Percentiles rank a stretch among this genome's conserved stretches.
phyloP scores from a whole-genome alignment of 2,113 vertebrate species.

The Boleophthalmus pectinirostris region DNA sequence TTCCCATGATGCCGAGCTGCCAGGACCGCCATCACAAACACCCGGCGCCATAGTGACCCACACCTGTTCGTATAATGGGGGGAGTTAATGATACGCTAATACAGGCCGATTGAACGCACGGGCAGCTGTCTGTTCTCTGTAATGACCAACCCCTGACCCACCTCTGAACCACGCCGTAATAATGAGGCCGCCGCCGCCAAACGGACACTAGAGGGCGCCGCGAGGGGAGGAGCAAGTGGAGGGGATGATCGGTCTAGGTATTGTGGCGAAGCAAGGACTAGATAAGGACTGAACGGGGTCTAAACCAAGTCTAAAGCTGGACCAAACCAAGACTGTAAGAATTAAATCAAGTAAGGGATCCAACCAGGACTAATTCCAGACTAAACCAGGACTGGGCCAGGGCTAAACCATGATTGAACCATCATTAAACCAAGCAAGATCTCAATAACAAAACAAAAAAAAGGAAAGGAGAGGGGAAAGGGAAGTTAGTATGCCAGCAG shows the following conservation, averaged over 20 bases:
- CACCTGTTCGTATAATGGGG: constrained; percentile 66
- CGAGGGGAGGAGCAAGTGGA: not conserved
- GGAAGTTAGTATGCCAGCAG: too few species aligned
- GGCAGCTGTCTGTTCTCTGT: constrained; percentile 37
- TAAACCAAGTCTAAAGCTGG: not conserved
- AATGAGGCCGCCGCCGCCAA: not conserved
- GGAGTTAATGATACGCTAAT: constrained; percentile 57
- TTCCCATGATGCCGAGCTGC: constrained; percentile 52
- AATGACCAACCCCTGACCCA: constrained; percentile 50
- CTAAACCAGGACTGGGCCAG: not conserved
- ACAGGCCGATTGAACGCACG: constrained; percentile 44
- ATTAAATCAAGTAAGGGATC: not conserved
- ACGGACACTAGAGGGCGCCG: constrained; percentile 1
- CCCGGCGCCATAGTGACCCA: constrained; percentile 58
- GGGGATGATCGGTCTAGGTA: too few species aligned
- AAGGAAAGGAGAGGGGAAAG: too few species aligned
- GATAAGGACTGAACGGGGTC: not conserved
- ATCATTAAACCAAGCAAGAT: too few species aligned
- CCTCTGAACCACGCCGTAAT: not conserved
- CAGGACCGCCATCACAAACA: constrained; percentile 60
- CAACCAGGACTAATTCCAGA: too few species aligned
- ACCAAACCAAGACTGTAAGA: not conserved
- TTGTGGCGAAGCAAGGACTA: not conserved
- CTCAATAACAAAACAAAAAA: too few species aligned
- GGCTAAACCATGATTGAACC: not conserved